Base-by-base conservation (phyloP, 2,113 vertebrate species). In the Hirundichthys speculiger region DNA sequence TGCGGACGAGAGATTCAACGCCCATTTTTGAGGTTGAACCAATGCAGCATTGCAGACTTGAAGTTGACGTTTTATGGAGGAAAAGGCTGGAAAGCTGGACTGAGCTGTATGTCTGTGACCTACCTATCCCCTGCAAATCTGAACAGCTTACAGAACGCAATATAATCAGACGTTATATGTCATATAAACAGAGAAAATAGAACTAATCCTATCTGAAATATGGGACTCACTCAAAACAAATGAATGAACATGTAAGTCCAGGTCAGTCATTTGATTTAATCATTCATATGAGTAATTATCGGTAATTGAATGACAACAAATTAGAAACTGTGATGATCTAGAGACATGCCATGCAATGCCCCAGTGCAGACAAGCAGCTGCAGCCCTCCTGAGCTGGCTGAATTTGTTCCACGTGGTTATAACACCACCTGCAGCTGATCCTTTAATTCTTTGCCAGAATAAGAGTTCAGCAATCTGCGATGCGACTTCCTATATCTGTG, bases 201-300 rank as follows among this genome's bases (percentile, higher is more conserved):
- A 34, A 34, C 3, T 9, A 34, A 34, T 34, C 6, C 30, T 34
- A 9, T 51, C 3, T 19, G 11, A 18, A 27, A n/a, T 14, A 18
- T 5, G 20, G 30, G 1, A 27, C n/a, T 24, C 51, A 55, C 13
- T 5, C 9, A 46, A 51, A 50, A 48, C 0, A 50, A 46, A 24
- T 20, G 13, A 10, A 1, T 20, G 18, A 27, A 42, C 0, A 15
- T 49, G 42, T 57, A 18, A 27, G 40, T n/a, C 55, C 18, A 21
- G 40, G 45, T 64, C 69, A 57, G 57, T 58, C 30, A 76, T 64
- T 58, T 52, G 9, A 71, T 69, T 62, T 22, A 61, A 56, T 45
- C 22, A 66, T 58, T 12, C 10, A 51, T 51, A 47, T 22, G 15
- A 20, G 47, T 46, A 18, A 53, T 65, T 60, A 50, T 45, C 19